Base-by-base conservation (phyloP, 2,888 invertebrate species). In the Psylliodes chrysocephalus region DNA sequence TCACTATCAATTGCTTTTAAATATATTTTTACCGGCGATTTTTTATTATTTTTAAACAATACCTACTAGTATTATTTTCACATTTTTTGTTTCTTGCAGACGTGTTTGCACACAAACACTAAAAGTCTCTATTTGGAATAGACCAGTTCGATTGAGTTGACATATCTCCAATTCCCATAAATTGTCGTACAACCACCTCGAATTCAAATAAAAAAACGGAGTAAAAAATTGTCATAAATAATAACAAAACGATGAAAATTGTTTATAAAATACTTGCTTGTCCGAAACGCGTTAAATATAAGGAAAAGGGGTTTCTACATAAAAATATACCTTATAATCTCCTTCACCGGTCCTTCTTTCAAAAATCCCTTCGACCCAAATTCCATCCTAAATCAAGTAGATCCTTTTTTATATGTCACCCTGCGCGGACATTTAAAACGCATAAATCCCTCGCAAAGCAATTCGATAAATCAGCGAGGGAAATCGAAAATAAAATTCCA, bases 401-500 rank as follows among this genome's bases (percentile, higher is more conserved):
- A 51, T 59, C 40, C 40, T 59, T 59, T 59, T 59, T 51, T 59
- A 18, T 59, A 51, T 59, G 59, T 59, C 59, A 59, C 40, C 59
- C 59, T 35, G 49, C 51, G 59, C 51, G 40, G 59, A 59, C 59
- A 51, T 59, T 59, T 59, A 59, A 59, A 51, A 59, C 25, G 59
- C 49, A 60, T 64, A 55, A 64, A 60, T 60, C 52, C 52, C 38
- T 55, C 30, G 51, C 44, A 33, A 52, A 52, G 18, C 64, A 64
- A 64, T 60, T 15, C 60, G 46, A 60, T 64, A 49, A 64, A 64
- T 60, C 60, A 44, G 35, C 51, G 33, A 30, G 40, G 30, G 38
- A 52, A 52, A 64, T 60, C 56, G 52, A 60, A 64, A 60, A 60
- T 60, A 60, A 64, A 60, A 64, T 60, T 55, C 60, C 46, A 64